phyloP scores from a whole-genome alignment of 2,113 vertebrate species.

The Hypanus sabinus region DNA sequence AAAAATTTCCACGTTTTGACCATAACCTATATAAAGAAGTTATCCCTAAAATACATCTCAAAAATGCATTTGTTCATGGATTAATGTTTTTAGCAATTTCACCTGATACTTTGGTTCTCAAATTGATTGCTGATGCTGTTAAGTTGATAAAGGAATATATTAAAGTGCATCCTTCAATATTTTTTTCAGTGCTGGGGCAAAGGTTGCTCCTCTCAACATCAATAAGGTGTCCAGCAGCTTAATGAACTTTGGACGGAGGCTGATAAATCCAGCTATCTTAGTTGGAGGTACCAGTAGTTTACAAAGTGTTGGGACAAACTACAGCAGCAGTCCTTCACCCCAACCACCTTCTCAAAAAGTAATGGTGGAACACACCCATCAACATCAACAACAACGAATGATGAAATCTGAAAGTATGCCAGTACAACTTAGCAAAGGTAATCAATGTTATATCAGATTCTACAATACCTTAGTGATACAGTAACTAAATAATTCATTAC shows the following conservation, averaged over 20 bases:
- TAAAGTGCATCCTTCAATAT: not conserved
- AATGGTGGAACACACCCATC: conserved; percentile 46
- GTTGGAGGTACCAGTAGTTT: conserved; percentile 50
- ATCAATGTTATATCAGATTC: conserved; percentile 40
- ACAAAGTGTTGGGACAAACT: conserved; percentile 42
- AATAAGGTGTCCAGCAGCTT: conserved; percentile 96
- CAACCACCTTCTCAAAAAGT: conserved; percentile 42
- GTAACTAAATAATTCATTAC: not conserved
- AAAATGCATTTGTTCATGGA: not conserved
- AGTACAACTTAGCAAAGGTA: conserved; percentile 89
- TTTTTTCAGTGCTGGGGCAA: conserved; percentile 57
- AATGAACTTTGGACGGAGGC: conserved; percentile 85
- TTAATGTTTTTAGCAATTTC: not conserved
- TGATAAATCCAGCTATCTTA: conserved; percentile 77
- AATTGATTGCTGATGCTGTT: not conserved
- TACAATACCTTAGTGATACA: conserved; percentile 43
- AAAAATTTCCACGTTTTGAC: not conserved
- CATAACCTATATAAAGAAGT: not conserved
- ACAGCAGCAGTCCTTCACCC: conserved; percentile 54
- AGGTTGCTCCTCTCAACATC: conserved; percentile 80
- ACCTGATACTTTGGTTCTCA: not conserved
- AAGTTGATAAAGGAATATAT: not conserved
- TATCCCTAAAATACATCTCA: not conserved
- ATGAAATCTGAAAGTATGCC: conserved; percentile 98
- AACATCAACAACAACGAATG: conserved; percentile 65